Conservation (phyloP, 2,113 vertebrate genomes). For the Hydropotes inermis region DNA sequence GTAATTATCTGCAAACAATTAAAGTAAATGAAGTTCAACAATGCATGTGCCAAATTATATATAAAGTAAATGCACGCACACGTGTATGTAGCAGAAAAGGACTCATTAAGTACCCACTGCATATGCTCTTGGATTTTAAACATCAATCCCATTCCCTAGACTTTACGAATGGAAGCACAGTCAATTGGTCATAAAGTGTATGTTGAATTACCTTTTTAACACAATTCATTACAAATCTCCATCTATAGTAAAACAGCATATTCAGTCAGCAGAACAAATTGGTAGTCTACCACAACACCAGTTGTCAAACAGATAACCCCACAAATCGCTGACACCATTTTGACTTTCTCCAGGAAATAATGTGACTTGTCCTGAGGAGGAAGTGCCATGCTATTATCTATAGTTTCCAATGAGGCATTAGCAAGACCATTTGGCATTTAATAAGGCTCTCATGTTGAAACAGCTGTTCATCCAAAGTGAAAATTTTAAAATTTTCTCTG, state of each 20-base stretch:
- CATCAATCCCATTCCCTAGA: conserved; percentile 17
- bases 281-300: neutral
- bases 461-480: conserved; percentile 72
- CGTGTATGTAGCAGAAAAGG: neutral
- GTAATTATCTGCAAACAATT: conserved; percentile 18
- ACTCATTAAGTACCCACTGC: neutral
- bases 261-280: conserved; percentile 30
- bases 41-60: neutral
- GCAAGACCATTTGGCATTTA: conserved; percentile 70
- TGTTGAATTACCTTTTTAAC: conserved; percentile 26
- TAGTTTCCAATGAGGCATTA: conserved; percentile 44
- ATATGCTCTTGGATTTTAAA: neutral
- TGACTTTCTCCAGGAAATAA: conserved; percentile 58
- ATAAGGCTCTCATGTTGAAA: conserved; percentile 70
- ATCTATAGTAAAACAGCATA: conserved; percentile 41
- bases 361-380: conserved; percentile 43
- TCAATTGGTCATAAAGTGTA: conserved; percentile 43
- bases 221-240: conserved; percentile 53
- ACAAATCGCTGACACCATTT: neutral
- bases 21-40: neutral
- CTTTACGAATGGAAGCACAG: conserved; percentile 36
- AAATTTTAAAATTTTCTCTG: conserved; percentile 72
- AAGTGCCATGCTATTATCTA: conserved; percentile 41
- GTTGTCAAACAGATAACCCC: conserved; percentile 1
- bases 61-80: neutral